Conservation (phyloP, 2,797 vertebrate genomes). For the Jordanella pulchra region DNA sequence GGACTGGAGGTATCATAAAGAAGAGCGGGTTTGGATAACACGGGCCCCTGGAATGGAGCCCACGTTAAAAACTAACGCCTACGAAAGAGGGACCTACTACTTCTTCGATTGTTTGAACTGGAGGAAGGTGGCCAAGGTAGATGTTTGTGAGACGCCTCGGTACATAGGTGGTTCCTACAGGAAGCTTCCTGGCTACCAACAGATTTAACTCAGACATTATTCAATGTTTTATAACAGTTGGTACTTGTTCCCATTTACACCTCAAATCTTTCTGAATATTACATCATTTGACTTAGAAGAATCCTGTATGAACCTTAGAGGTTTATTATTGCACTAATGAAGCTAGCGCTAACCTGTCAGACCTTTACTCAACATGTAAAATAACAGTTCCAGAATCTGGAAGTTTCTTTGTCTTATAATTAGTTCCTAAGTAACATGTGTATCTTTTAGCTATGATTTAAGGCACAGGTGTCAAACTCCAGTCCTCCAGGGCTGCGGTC, state of each 20-base stretch:
- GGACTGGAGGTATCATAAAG: slow-evolving; percentile 99
- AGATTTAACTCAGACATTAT: no score
- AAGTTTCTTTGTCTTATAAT: background rate
- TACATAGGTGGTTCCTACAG: background rate
- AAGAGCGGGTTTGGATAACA: slow-evolving; percentile 98
- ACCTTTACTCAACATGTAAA: background rate
- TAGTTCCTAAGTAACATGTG: background rate
- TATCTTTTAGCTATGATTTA: background rate
- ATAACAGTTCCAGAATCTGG: background rate
- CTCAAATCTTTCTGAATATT: background rate
- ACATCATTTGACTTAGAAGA: no score
- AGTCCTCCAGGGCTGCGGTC: no score
- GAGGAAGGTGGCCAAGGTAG: slow-evolving; percentile 98
- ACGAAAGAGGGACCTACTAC: slow-evolving; percentile 98
- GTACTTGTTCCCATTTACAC: no score
- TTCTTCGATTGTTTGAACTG: slow-evolving; percentile 99
- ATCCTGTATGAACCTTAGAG: no score
- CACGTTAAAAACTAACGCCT: slow-evolving; percentile 98
- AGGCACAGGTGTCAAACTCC: no score
- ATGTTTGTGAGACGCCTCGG: background rate
- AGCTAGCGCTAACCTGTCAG: background rate
- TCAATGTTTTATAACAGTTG: no score
- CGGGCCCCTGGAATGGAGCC: slow-evolving; percentile 97
- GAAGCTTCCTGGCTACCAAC: background rate
- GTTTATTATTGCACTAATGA: background rate